Evolutionary conservation across 2,113 vertebrate genomes (phyloP), one percentile per base, ranked within the genome.

Genomic region (Ailurus styani): DNA sequence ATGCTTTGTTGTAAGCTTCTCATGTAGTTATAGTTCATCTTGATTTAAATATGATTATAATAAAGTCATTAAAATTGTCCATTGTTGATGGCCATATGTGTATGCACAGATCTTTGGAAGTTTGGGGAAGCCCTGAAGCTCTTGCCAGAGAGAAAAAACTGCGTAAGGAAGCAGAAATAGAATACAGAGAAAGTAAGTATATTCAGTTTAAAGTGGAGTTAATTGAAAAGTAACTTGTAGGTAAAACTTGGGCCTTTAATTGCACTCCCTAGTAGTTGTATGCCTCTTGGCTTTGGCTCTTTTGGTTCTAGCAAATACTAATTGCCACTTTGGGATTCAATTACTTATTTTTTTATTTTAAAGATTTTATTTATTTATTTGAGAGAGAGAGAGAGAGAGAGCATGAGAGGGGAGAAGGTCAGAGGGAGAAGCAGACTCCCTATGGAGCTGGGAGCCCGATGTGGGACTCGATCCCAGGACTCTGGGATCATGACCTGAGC

Each of bases 81-180:
- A 34, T 93, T 95, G 6, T 84, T 93, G 57, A 14, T 96, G 54
- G 42, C 17, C 14, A 8, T 93, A 15, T 97, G 13, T 96, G 7
- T 78, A 23, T 83, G 10, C 89, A 91, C 95, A 99, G 99, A 98
- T 99, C 99, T 21, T 97, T 99, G 95, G 99, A 99, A 95, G 99
- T 99, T 42, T 99, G 99, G 99, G 99, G 99, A 97, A 99, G 99
- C 95, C 99, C 97, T 14, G 99, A 99, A 98, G 99, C 99, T 97
- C 99, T 99, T 89, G 99, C 99, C 97, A 98, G 99, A 98, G 99
- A 99, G 98, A 99, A 99, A 90, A 99, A 99, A 68, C 98, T 99
- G 25, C 99, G 99, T 87, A 99, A 99, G 95, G 99, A 99, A 95
- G 99, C 99, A 97, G 99, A 99, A 98, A 99, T 98, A 98, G 99